Evolutionary conservation across 2,113 vertebrate genomes (phyloP).

Genomic region (Nycticebus coucang): DNA sequence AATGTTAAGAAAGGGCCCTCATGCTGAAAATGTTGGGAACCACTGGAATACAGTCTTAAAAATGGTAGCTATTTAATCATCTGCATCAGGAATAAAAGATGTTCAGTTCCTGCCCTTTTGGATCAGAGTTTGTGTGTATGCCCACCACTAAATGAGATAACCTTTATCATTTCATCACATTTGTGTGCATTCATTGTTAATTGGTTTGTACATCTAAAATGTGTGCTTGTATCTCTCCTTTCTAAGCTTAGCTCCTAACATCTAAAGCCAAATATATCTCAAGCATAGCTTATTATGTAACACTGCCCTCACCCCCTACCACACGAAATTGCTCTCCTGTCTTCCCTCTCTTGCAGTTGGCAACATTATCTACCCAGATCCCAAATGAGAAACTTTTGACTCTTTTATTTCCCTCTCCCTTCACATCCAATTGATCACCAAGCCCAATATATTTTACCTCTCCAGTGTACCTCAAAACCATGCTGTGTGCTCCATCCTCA

Average conservation of each 20-base stretch:
- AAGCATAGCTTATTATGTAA: slow-evolving; percentile 36
- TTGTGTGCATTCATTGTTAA: background rate
- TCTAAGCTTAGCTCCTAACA: slow-evolving; percentile 14
- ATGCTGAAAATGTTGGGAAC: slow-evolving; percentile 41
- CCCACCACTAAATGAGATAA: background rate
- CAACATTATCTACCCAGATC: background rate
- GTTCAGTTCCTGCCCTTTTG: slow-evolving; percentile 14
- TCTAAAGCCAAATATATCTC: slow-evolving; percentile 15
- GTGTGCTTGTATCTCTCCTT: slow-evolving; percentile 1
- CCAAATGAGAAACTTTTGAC: slow-evolving; percentile 50
- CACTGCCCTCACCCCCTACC: background rate
- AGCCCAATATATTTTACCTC: background rate
- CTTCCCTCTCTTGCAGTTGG: background rate
- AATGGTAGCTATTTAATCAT: slow-evolving; percentile 41
- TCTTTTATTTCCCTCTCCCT: background rate
- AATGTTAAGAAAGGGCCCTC: slow-evolving; percentile 50
- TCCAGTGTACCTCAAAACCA: background rate
- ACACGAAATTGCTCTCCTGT: slow-evolving; percentile 8
- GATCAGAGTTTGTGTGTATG: background rate
- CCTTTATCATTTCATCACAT: background rate
- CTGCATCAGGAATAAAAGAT: background rate
- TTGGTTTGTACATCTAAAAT: background rate
- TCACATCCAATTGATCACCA: slow-evolving; percentile 13
- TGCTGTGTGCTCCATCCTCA: background rate
- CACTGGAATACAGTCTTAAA: slow-evolving; percentile 28